Evolutionary conservation across 2,113 vertebrate genomes (phyloP).

Genomic region (Platysteira castanea): DNA sequence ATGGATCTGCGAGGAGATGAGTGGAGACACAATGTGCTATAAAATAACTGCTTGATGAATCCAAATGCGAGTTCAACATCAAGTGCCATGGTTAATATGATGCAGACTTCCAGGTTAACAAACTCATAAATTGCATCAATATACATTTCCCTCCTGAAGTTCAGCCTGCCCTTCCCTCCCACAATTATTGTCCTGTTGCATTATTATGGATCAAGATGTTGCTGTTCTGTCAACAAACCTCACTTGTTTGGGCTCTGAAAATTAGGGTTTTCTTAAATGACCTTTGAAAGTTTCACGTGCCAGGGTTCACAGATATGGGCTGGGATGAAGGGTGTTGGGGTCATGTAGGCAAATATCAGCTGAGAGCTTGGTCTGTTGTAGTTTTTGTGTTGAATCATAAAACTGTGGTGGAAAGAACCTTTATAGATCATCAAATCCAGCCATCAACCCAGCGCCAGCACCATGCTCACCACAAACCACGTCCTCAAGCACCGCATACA

Average conservation of each 20-base stretch:
- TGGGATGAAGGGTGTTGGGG: neutral
- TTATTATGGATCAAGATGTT: neutral
- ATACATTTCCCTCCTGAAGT: neutral
- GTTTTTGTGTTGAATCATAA: neutral
- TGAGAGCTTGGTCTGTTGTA: neutral
- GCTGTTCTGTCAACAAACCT: neutral
- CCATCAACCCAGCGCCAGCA: neutral
- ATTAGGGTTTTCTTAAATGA: neutral
- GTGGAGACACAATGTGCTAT: neutral
- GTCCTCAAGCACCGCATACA: no score
- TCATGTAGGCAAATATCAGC: neutral
- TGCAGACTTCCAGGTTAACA: constrained; percentile 27
- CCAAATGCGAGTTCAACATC: neutral
- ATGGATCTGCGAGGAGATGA: constrained; percentile 18
- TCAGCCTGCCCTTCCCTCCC: neutral
- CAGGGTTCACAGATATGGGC: neutral
- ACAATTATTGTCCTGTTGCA: neutral
- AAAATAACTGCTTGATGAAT: constrained; percentile 32
- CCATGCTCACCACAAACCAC: neutral
- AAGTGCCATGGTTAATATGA: neutral
- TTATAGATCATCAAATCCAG: neutral
- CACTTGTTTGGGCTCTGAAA: neutral
- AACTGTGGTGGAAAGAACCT: neutral
- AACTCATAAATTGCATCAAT: constrained; percentile 4
- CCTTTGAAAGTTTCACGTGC: neutral